A percentile compares a stretch with the other conserved stretches of the same genome.
phyloP scores from a whole-genome alignment of 2,888 invertebrate species.

The Fragum sueziense region DNA sequence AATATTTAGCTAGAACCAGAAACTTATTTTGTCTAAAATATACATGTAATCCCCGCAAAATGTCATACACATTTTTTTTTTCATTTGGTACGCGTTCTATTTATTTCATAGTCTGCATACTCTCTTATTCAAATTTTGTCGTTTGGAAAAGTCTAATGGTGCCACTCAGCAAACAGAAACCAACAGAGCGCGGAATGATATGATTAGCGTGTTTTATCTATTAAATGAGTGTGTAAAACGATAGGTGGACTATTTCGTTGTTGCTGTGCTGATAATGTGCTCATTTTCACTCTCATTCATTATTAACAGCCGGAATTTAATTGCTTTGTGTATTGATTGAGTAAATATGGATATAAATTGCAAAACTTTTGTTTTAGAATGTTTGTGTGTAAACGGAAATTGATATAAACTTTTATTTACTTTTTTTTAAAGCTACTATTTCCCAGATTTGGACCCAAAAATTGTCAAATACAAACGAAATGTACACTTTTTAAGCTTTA shows the following conservation, averaged over 20 bases:
- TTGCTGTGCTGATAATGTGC: not conserved
- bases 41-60: too few relatives aligned
- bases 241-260: not conserved
- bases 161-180: not conserved
- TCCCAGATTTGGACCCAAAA: too few relatives aligned
- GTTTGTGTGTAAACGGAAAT: not conserved
- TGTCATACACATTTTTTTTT: too few relatives aligned
- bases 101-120: too few relatives aligned
- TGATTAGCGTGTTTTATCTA: not conserved
- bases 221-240: not conserved
- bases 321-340: not conserved
- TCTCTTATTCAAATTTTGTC: too few relatives aligned
- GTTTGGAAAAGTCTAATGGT: too few relatives aligned
- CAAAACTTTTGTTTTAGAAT: not conserved
- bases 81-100: too few relatives aligned
- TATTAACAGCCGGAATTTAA: not conserved
- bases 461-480: too few relatives aligned
- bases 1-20: too few relatives aligned
- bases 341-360: not conserved
- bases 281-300: not conserved
- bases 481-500: too few relatives aligned
- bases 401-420: not conserved
- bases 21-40: too few relatives aligned
- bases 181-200: constrained; percentile 1
- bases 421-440: too few relatives aligned